Evolutionary conservation across 2,113 vertebrate species (phyloP).

Genomic region (Etheostoma spectabile): DNA sequence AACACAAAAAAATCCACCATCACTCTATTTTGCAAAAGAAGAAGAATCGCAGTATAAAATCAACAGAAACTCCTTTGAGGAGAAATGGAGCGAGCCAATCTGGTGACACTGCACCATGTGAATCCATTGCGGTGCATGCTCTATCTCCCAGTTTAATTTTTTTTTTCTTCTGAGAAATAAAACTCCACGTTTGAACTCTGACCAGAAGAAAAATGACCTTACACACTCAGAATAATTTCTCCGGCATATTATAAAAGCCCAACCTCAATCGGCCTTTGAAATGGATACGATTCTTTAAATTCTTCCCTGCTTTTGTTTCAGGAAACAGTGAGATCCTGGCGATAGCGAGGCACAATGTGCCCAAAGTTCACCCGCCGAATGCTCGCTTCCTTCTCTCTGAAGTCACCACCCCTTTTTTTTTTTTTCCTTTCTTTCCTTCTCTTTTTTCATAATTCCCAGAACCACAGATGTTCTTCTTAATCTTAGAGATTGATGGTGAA

Average conservation of each 20-base stretch:
- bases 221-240: constrained; percentile 91
- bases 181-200: constrained; percentile 78
- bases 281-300: constrained; percentile 97
- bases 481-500: constrained; percentile 91
- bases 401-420: constrained; percentile 88
- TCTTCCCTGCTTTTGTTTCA: constrained; percentile 94
- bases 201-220: constrained; percentile 87
- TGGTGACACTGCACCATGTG: constrained; percentile 57
- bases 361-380: constrained; percentile 95
- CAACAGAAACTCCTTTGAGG: constrained; percentile 67
- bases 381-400: constrained; percentile 87
- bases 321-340: constrained; percentile 93
- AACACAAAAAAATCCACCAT: constrained; percentile 14
- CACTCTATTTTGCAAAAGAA: constrained; percentile 38
- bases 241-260: constrained; percentile 88
- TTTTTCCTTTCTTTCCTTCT: constrained; percentile 66
- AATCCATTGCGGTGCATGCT: constrained; percentile 64
- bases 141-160: constrained; percentile 68
- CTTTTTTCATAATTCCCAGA: constrained; percentile 86
- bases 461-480: constrained; percentile 86
- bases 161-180: constrained; percentile 76
- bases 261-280: constrained; percentile 93
- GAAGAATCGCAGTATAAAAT: constrained; percentile 50
- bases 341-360: constrained; percentile 94
- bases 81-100: constrained; percentile 64